Evolutionary conservation across 2,888 invertebrate genomes (phyloP), one percentile per base, ranked within the genome.

Genomic region (Dyspetes luteomarginatus): DNA sequence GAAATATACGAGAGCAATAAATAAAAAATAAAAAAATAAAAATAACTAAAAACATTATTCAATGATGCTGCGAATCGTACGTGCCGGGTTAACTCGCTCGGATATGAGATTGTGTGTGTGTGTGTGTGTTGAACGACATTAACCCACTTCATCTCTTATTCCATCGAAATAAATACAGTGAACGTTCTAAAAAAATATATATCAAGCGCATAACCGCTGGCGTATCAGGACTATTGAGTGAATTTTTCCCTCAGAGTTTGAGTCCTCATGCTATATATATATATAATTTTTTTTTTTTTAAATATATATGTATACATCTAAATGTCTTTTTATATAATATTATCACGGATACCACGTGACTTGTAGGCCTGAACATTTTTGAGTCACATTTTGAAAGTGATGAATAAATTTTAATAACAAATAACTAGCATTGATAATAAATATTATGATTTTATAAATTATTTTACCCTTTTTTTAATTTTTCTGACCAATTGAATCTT

Each of bases 181-280:
- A 60, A 60, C 41, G 60, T 41, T 60, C 4, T 60, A 60, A 60
- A 60, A 41, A 60, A n/a, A n/a, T n/a, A n/a, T 60, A 60, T 41
- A 41, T 60, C 60, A 60, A 41, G 22, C 60, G 41, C 5, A 60
- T 41, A 41, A 56, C 41, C 22, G 60, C 17, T 41, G 4, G 22
- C 22, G 41, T 22, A 60, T 19, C 60, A 41, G 41, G 41, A 60
- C 17, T 30, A 28, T 60, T 12, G 60, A 60, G 9, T 9, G 41
- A 22, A 60, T 41, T 41, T 41, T 60, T 41, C 19, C 28, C 5
- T 28, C 28, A 28, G 4, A 28, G n/a, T 28, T 22, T 28, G 28
- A 52, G 24, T 24, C 3, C 24, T 50, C 48, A 36, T 9, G 12
- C n/a, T 36, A 36, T 36, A 36, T 9, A 36, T 9, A 36, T 4